Percentiles rank a stretch among this genome's conserved stretches.
phyloP scores from a whole-genome alignment of 1,140 invertebrate genomes.

The Cyphomyrmex costatus region DNA sequence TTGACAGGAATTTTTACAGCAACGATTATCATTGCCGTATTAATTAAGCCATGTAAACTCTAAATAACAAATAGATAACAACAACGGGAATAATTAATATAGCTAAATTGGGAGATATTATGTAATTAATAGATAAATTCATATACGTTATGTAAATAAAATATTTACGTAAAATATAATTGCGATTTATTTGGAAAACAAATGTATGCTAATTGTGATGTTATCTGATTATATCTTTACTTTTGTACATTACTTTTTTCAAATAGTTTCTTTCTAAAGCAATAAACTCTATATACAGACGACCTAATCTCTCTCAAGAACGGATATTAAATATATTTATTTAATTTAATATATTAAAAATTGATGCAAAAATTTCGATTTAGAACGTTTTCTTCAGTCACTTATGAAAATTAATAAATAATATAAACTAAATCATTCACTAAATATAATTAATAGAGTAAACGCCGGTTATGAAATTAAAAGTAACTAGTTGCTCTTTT shows the following conservation, averaged over 20 bases:
- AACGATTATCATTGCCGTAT: background rate
- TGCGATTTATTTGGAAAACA: background rate
- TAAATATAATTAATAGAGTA: too few species aligned
- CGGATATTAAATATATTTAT: too few species aligned
- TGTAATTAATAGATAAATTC: background rate
- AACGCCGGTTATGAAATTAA: too few species aligned
- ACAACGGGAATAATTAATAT: constrained; percentile 12
- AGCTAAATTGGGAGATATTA: background rate
- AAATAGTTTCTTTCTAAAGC: background rate
- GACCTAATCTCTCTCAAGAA: too few species aligned
- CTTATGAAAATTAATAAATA: too few species aligned
- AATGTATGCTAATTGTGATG: background rate
- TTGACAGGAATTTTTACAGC: background rate
- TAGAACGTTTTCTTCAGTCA: too few species aligned
- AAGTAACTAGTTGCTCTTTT: too few species aligned
- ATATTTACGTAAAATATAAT: constrained; percentile 14
- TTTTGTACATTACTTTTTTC: background rate
- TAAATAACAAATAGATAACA: background rate
- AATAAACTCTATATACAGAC: too few species aligned
- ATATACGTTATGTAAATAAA: background rate
- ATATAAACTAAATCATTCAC: too few species aligned
- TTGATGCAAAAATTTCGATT: too few species aligned
- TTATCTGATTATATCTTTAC: background rate
- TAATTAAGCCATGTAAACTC: constrained; percentile 19
- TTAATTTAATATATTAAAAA: too few species aligned